A percentile compares a stretch with the other conserved stretches of the same genome.
Conservation (phyloP, 2,113 vertebrate genomes). For the Grammomys dolichurus region DNA sequence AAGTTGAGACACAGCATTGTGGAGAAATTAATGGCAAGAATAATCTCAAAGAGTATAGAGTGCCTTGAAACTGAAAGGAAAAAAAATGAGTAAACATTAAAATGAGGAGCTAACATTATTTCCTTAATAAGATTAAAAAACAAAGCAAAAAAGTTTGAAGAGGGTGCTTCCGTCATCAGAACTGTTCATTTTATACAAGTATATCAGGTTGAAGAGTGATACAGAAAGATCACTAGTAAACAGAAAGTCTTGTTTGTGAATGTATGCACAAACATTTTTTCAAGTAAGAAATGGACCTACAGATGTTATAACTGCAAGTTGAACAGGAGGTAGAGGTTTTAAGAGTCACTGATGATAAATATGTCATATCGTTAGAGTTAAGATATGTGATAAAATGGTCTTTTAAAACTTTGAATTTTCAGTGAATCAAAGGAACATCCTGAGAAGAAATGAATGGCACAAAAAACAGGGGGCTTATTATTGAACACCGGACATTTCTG, state of each 20-base stretch:
- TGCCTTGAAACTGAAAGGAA: background rate
- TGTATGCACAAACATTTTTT: too few species aligned
- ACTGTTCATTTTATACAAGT: background rate
- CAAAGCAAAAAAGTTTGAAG: background rate
- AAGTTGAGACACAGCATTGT: background rate
- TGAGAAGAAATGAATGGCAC: background rate
- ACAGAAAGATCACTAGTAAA: background rate
- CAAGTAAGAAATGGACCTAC: background rate
- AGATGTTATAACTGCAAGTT: background rate
- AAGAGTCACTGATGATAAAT: background rate
- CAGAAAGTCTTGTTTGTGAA: background rate
- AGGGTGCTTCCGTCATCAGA: background rate
- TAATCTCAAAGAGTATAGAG: background rate
- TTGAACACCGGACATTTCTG: background rate
- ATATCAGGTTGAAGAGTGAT: background rate
- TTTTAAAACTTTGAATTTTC: background rate
- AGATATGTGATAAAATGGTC: background rate
- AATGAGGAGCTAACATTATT: background rate
- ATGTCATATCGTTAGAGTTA: conserved; percentile 13
- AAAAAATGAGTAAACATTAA: background rate
- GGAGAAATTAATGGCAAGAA: background rate
- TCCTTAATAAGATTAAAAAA: background rate
- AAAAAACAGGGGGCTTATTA: background rate
- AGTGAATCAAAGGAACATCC: background rate
- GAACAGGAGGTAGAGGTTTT: background rate